Base-by-base conservation (phyloP, 2,888 invertebrate genomes). In the Silvanus unidentatus region DNA sequence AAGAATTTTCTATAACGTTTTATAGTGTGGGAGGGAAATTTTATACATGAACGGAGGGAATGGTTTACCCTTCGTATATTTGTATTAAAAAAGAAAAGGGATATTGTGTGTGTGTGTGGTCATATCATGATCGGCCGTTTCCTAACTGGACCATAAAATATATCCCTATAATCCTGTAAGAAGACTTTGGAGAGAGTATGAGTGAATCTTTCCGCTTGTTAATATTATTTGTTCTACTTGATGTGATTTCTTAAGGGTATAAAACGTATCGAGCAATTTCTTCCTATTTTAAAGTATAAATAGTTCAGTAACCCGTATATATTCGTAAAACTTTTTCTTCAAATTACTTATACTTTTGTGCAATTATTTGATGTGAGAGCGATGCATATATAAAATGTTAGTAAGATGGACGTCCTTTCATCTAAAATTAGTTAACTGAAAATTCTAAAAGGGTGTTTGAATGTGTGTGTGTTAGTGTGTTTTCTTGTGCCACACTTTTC, bases 111-210 rank as follows among this genome's bases (percentile, higher is more conserved):
- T 22, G 22, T 22, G 40, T 45, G 41, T 40, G 45, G 39, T 30
- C 32, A 32, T 49, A 49, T 49, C 46, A 35, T 35, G 45, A 46
- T 49, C 43, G 41, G 39, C 27, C 43, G 42, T 46, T 49, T 49
- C 43, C 49, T 42, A 27, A 32, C 32, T 32, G 42, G 38, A 38
- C 47, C 47, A 45, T 50, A 50, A 50, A 50, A 50, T 47, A 45
- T 47, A 50, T 42, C 47, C 42, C 47, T 42, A 50, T 50, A 49
- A 49, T 47, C 49, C 40, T 37, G 42, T 47, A 49, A 49, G 47
- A 46, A 44, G 47, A 42, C 44, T 41, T 32, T 12, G 32, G n/a
- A 12, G 22, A 22, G n/a, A 32, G n/a, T 32, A 9, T 32, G 22
- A 22, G 8, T 22, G 22, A 32, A 32, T 32, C 32, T 32, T 32